Evolutionary conservation across 92 coral and sea anemone species (phyloP).

Genomic region (Zoanthus sociatus): DNA sequence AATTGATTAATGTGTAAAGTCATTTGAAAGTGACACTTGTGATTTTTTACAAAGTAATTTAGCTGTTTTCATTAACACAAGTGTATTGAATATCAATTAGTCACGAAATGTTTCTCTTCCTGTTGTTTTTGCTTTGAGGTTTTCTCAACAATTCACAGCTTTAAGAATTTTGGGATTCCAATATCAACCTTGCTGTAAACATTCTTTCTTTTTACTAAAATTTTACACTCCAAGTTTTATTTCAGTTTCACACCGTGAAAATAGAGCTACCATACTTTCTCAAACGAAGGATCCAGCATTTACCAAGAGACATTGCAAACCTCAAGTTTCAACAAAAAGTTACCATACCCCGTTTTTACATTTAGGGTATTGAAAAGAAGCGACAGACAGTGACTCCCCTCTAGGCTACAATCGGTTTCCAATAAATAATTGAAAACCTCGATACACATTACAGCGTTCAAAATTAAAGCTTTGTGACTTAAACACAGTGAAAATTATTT

Average conservation of each 20-base stretch:
- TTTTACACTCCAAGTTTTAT: too few species aligned
- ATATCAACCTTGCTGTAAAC: too few species aligned
- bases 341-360: neutral
- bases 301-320: constrained; percentile 25
- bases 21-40: neutral
- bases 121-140: neutral
- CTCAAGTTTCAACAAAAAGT: neutral
- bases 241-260: neutral
- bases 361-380: neutral
- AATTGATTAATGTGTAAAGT: neutral
- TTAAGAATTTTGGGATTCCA: too few species aligned
- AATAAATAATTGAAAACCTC: neutral
- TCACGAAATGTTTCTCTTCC: constrained; percentile 3
- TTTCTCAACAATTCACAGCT: too few species aligned
- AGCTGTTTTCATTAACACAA: neutral
- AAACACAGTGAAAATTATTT: neutral
- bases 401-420: neutral
- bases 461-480: neutral
- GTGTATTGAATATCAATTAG: neutral
- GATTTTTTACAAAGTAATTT: neutral
- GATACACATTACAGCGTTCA: neutral
- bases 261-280: neutral
- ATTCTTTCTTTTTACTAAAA: too few species aligned
- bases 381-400: neutral
- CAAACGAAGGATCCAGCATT: neutral